Conservation (phyloP, 2,797 vertebrate species). For the Xerus rutilus region DNA sequence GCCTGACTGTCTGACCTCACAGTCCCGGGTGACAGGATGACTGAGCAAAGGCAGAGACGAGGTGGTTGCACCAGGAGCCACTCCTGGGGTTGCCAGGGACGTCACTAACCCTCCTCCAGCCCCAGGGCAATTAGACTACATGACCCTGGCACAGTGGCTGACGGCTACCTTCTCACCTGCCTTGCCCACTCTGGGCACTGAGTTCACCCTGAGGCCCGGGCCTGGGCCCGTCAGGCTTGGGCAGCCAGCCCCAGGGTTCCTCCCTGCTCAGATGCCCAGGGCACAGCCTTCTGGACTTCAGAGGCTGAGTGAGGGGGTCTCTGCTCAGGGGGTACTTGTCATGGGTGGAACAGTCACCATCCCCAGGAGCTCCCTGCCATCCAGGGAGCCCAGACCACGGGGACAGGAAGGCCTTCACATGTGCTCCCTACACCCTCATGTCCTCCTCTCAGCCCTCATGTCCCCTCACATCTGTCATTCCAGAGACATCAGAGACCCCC, state of each 20-base stretch:
- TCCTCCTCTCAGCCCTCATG: rapidly evolving
- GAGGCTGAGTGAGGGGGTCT: too few relatives aligned
- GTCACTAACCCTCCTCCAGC: neutral
- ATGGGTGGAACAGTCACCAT: too few relatives aligned
- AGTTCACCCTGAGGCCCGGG: neutral
- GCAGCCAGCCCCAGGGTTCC: neutral
- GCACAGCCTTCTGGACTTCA: neutral
- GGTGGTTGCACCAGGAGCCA: neutral
- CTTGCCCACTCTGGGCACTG: neutral
- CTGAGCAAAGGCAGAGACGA: rapidly evolving
- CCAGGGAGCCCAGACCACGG: neutral
- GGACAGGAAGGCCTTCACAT: rapidly evolving
- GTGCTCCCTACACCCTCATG: rapidly evolving
- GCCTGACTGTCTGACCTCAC: neutral
- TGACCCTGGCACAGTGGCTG: neutral
- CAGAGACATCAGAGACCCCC: neutral
- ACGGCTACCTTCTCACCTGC: rapidly evolving
- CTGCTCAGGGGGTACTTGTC: neutral
- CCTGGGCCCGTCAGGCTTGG: neutral
- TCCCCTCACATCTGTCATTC: neutral
- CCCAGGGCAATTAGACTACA: neutral
- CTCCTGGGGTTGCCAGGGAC: neutral
- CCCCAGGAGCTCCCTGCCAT: neutral
- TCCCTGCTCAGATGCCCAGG: neutral
- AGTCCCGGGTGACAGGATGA: rapidly evolving